Evolutionary conservation across 2,888 invertebrate species (phyloP).

Genomic region (Ormyrus labotus): DNA sequence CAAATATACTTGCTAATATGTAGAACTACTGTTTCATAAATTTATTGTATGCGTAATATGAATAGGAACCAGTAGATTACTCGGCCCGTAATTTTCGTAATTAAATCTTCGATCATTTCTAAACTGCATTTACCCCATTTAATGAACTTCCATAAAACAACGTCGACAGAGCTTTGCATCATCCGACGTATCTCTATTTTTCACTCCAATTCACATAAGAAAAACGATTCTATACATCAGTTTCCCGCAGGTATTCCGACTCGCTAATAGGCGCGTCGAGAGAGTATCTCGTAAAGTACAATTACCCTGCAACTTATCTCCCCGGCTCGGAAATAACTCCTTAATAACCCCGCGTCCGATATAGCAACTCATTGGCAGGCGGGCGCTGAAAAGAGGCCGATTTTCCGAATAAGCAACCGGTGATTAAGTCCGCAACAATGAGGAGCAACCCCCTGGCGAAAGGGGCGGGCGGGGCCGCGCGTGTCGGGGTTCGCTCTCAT

Average conservation of each 20-base stretch:
- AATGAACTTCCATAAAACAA: too few species aligned
- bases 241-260: too few species aligned
- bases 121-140: too few species aligned
- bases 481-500: conserved; percentile 60
- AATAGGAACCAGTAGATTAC: too few species aligned
- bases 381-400: neutral
- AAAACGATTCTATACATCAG: conserved; percentile 1
- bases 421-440: conserved; percentile 53
- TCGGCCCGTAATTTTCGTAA: too few species aligned
- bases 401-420: conserved; percentile 23
- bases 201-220: neutral
- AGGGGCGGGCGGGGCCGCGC: conserved; percentile 60
- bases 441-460: conserved; percentile 36
- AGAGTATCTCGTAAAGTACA: neutral
- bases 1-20: too few species aligned
- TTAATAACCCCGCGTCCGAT: conserved; percentile 8
- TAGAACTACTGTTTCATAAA: too few species aligned
- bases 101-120: too few species aligned
- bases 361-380: neutral
- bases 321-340: neutral
- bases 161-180: too few species aligned
- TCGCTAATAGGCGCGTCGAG: too few species aligned
- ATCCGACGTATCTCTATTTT: neutral
- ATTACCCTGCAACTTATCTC: neutral
- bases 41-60: too few species aligned